phyloP scores from a whole-genome alignment of 1,140 invertebrate species.

The Psix sp. region DNA sequence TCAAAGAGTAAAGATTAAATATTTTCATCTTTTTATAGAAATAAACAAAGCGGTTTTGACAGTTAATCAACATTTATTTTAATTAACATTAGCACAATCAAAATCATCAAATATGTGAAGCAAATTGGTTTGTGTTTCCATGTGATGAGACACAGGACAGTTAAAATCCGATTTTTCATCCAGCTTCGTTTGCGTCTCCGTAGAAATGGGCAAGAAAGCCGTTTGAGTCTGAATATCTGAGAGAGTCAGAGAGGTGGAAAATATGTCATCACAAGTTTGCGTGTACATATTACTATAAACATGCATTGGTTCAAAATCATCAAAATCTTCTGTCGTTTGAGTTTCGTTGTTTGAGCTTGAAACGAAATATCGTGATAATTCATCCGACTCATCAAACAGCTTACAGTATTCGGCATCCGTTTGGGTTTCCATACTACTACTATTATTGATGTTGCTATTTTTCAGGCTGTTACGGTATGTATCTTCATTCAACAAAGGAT shows the following conservation, averaged over 20 bases:
- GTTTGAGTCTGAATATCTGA: conserved; percentile 82
- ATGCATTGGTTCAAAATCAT: conserved; percentile 73
- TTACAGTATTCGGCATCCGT: conserved; percentile 75
- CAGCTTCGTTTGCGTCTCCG: conserved; percentile 73
- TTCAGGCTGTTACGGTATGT: conserved; percentile 54
- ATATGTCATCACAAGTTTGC: conserved; percentile 80
- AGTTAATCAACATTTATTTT: not conserved
- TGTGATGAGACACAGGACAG: conserved; percentile 64
- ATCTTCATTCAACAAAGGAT: conserved; percentile 72
- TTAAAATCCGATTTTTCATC: conserved; percentile 58
- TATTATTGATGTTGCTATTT: conserved; percentile 61
- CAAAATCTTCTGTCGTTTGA: conserved; percentile 75
- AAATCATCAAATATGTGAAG: conserved; percentile 72
- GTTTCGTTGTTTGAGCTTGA: conserved; percentile 76
- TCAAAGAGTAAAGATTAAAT: not conserved
- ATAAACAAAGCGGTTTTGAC: not conserved
- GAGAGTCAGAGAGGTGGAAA: conserved; percentile 77
- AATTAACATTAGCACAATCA: conserved; percentile 21
- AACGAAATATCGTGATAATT: conserved; percentile 66
- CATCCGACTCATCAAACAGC: conserved; percentile 69
- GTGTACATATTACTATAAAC: conserved; percentile 79
- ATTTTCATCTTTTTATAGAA: too few relatives aligned
- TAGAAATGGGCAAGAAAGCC: conserved; percentile 72
- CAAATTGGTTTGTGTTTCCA: conserved; percentile 76
- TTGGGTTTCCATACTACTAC: conserved; percentile 79